Evolutionary conservation across 2,797 vertebrate species (phyloP), one percentile per base, ranked within the genome.

Genomic region (Dendrocincla tyrannina): DNA sequence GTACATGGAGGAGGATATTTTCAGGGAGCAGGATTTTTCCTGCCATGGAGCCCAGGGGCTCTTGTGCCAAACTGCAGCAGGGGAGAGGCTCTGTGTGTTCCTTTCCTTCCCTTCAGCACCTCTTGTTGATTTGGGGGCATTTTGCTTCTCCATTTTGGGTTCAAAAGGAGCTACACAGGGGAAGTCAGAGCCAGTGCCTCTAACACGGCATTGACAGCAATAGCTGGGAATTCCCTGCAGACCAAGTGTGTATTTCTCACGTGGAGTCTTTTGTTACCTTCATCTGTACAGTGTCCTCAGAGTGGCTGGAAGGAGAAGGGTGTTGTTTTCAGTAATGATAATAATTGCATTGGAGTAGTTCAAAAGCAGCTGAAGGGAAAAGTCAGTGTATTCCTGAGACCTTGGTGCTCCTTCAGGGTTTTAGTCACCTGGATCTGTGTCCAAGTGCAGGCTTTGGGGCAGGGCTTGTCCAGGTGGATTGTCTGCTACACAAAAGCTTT

Each of bases 121-220:
- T 46, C 56, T 24, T 32, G 27, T 18, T 2, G 2, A 32, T 75
- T 30, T 35, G 2, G 0, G 76, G 63, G 35, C 0, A 0, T 91
- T 84, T 28, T 67, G 53, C n/a, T 70, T 83, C 67, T 47, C 22
- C 17, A 6, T 17, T 78, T 78, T 30, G 11, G 7, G 41, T 66
- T 50, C 46, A 8, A 19, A 39, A 32, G 15, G 37, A 68, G 60
- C 72, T 10, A 7, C 13, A 3, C 11, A 33, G 41, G 56, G 49
- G 28, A n/a, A n/a, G 32, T 10, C 44, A 24, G 88, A 62, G 62
- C 7, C 42, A 20, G 4, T 3, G 47, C 49, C n/a, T 83, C 35
- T 23, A 16, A 11, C 10, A 0, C 7, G 11, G 41, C 66, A 18
- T 4, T 62, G 35, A 53, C 49, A 63, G 53, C 30, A 63, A 7